Base-by-base conservation (phyloP, 2,797 vertebrate species). In the Rhabdophis nuchalis region DNA sequence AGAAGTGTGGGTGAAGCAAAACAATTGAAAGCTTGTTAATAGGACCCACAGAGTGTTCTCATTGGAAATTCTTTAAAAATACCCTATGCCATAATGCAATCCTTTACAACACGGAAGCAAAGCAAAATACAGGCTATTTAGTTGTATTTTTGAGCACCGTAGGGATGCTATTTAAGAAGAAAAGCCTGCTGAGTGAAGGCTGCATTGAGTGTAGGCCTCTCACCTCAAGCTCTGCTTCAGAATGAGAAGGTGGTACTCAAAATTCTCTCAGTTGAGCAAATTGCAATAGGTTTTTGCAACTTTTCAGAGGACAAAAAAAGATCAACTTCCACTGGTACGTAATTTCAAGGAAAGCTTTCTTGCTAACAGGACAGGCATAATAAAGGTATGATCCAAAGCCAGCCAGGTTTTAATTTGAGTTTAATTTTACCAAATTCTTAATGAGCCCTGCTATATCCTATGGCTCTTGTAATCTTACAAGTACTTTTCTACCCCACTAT, bases 11-110 rank as follows among this genome's bases (percentile, higher is more conserved):
- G 90, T 90, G 89, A 90, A 46, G n/a, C 88, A 61, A n/a, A 57
- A 25, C 41, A 88, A 92, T 56, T 89, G 20, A 90, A 93, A 85
- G 13, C 61, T 57, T 85, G 16, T 88, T 93, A 85, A 1, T 86
- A 57, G 54, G 20, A 5, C 89, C 29, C 68, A 87, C n/a, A 29
- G n/a, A 91, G 2, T 9, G 93, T 90, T 93, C 20, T 82, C 86
- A 93, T 7, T 95, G 32, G 87, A 95, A 94, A 91, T 88, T 6
- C 90, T 93, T 93, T 91, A 29, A 93, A 36, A 2, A 0, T 57
- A 41, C 58, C 52, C 68, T 54, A 18, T 61, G 60, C 54, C 53
- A 2, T 85, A 90, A 90, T 92, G 58, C 36, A 92, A 89, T 92
- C 86, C 57, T 90, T 85, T 87, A 52, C 41, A 58, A 77, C 54